Evolutionary conservation across 2,888 invertebrate species (phyloP), one percentile per base, ranked within the genome.

Genomic region (Drosophila parthenogenetica): DNA sequence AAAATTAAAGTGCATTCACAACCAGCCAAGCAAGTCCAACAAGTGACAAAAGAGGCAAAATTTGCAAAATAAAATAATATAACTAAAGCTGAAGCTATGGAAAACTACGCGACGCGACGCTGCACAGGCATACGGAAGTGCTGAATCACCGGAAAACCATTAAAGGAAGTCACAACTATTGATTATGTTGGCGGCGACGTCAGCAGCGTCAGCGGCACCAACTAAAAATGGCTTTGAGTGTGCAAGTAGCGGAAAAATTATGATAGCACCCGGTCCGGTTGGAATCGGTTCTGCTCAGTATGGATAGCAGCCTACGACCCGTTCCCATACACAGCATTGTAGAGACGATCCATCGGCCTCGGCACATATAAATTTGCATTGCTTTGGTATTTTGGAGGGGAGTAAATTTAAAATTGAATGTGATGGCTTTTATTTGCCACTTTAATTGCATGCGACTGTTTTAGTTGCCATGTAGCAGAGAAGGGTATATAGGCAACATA

Each of bases 91-190:
- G 40, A 22, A 17, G 61, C 61, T 54, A 63, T 63, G 54, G 50
- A 53, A 69, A 29, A 29, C 29, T 8, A 29, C 25, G 43, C 35
- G 43, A 14, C 39, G 50, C 37, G 16, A 45, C 42, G 53, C 60
- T 45, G 73, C 43, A 50, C 42, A 50, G 60, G 64, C 69, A 68
- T 60, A 55, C 80, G 81, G 78, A 80, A 77, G 83, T 87, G 81
- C 86, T 87, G 86, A 89, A 88, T 89, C 88, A 88, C 89, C 87
- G 87, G 87, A 87, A 89, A 87, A 81, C 88, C 88, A 89, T 89
- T 88, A 89, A 87, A 86, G 88, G 83, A 89, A 88, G 89, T 86
- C 88, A 85, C 88, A 88, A 88, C 89, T 88, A 88, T 89, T 88
- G 87, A 88, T 88, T 89, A 87, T 87, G 88, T 77, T 77, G 88